These are phyloP conservation scores for Corythucha ciliata DNA, from an alignment of 2,888 invertebrate species.

Conservation along the genomic window DNA sequence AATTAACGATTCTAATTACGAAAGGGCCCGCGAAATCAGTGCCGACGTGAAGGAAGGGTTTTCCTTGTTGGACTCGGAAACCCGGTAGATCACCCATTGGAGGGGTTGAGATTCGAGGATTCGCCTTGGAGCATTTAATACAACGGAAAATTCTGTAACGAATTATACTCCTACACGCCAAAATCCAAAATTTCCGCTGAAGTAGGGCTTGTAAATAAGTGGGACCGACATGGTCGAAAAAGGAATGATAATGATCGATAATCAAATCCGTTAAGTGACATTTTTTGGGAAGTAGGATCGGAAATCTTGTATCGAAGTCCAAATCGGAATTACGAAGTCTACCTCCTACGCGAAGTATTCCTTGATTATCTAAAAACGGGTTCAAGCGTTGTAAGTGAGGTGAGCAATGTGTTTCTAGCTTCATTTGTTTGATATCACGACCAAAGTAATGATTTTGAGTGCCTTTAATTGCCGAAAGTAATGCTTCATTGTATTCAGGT, in stretches of 20 bases:
- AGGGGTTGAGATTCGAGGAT: constrained; percentile 14
- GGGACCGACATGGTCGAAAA: constrained; percentile 23
- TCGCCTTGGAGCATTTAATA: constrained; percentile 15
- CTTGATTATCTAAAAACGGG: constrained; percentile 23
- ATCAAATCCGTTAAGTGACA: constrained; percentile 15
- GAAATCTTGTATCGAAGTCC: constrained; percentile 15
- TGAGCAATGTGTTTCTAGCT: background rate
- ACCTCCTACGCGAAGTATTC: constrained; percentile 28
- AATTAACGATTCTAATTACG: constrained; percentile 11
- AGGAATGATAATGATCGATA: constrained; percentile 21
- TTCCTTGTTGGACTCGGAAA: constrained; percentile 12
- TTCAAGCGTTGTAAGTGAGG: background rate
- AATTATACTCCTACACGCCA: constrained; percentile 16
- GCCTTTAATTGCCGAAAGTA: background rate
- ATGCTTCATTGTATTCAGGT: background rate
- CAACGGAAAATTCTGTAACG: constrained; percentile 6
- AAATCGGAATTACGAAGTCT: constrained; percentile 12
- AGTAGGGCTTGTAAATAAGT: constrained; percentile 14
- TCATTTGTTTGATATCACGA: background rate
- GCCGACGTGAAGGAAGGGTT: constrained; percentile 19
- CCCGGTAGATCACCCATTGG: constrained; percentile 27
- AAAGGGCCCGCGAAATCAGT: constrained; percentile 27
- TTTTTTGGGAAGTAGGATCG: constrained; percentile 23
- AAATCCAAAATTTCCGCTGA: constrained; percentile 22
- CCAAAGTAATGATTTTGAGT: background rate